A percentile compares a stretch with the other conserved stretches of the same genome.
These are phyloP conservation scores for Lutraria lutraria DNA, from an alignment of 2,888 invertebrate genomes.

Conservation along the genomic window DNA sequence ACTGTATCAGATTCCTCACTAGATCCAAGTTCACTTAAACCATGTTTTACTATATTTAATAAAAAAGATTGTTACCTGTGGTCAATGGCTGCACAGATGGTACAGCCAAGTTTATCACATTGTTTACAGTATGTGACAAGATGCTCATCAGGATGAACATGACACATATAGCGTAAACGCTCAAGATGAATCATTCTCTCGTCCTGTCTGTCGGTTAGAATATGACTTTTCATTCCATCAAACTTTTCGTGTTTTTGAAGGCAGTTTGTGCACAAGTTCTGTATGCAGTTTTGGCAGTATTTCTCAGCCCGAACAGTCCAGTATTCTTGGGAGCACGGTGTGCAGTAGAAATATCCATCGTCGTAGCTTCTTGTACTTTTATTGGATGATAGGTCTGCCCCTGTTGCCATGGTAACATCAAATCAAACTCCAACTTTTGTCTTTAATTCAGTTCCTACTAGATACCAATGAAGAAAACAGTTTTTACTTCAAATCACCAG, in stretches of 20 bases:
- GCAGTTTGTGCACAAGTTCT: conserved; percentile 11
- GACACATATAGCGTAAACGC: neutral
- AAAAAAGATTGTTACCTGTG: conserved; percentile 6
- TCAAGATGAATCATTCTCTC: neutral
- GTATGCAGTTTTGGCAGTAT: conserved; percentile 23
- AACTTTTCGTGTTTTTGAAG: conserved; percentile 26
- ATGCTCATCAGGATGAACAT: neutral
- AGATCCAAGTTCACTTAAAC: no score
- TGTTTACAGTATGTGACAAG: neutral
- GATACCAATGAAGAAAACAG: no score
- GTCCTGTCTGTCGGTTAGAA: neutral
- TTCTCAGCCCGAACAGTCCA: neutral
- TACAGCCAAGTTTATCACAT: neutral
- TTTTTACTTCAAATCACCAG: no score
- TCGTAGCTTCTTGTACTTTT: neutral
- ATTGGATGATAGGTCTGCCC: neutral
- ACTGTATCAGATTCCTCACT: no score
- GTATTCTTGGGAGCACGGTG: neutral
- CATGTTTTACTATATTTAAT: neutral
- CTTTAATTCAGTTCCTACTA: no score
- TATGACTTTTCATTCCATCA: conserved; percentile 18
- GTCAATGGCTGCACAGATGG: neutral
- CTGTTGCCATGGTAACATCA: neutral
- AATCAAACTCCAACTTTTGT: neutral
- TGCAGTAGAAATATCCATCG: neutral